Conservation (phyloP, 2,888 invertebrate species). For the Ochlodes sylvanus region DNA sequence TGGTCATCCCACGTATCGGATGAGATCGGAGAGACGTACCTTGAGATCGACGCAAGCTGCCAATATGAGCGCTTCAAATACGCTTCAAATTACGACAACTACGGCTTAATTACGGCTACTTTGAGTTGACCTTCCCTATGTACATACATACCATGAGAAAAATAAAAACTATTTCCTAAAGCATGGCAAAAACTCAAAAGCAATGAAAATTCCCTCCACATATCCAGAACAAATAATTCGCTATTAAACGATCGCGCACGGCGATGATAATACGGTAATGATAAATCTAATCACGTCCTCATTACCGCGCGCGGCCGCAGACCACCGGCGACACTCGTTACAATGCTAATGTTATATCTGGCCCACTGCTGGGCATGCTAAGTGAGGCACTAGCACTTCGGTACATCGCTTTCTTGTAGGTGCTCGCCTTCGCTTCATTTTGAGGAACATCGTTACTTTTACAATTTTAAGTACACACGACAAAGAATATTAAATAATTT, state of each 20-base stretch:
- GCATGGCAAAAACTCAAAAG: background rate
- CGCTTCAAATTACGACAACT: too few species aligned
- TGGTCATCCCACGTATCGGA: too few species aligned
- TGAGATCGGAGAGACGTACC: too few species aligned
- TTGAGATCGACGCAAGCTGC: too few species aligned
- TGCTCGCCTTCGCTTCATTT: background rate
- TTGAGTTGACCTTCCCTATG: too few species aligned
- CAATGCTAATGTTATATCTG: slow-evolving; percentile 35
- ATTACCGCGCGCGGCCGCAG: slow-evolving; percentile 46
- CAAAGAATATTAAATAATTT: too few species aligned
- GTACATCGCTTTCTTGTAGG: slow-evolving; percentile 7
- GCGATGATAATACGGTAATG: slow-evolving; percentile 46
- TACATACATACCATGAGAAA: too few species aligned
- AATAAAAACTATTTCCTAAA: too few species aligned
- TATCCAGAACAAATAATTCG: slow-evolving; percentile 46
- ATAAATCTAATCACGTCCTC: slow-evolving; percentile 51
- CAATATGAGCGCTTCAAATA: too few species aligned
- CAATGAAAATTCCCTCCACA: slow-evolving; percentile 33
- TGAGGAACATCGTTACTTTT: too few species aligned
- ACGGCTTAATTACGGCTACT: too few species aligned
- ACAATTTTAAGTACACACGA: too few species aligned
- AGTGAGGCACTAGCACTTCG: background rate
- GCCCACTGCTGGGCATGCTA: slow-evolving; percentile 1
- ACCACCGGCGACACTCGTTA: slow-evolving; percentile 44
- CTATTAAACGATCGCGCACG: slow-evolving; percentile 45